Evolutionary conservation across 2,888 invertebrate species (phyloP), one percentile per base, ranked within the genome.

Genomic region (Baccha elongata): DNA sequence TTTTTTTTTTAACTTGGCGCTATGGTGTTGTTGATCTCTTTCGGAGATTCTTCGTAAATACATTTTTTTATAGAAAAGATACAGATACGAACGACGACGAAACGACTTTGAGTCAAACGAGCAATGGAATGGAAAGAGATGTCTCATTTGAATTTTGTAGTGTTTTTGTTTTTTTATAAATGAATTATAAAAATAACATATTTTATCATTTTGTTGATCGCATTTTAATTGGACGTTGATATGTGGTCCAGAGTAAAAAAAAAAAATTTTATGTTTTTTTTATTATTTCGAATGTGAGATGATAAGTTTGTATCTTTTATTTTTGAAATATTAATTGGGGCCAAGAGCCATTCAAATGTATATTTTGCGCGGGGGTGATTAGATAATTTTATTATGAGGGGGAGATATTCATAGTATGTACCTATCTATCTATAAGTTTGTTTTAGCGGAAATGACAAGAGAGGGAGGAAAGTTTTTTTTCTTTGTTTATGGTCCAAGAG

Each of bases 141-240:
- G 80, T 75, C 75, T 69, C 75, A 71, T 69, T 75, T 81, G 58
- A 29, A 50, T 60, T 32, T 19, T 19, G 48, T 50, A 48, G 21
- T 64, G 42, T 52, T 72, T 19, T 48, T 46, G 17, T 37, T 19
- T 48, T 46, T 23, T 37, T 32, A 10, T 26, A 26, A 29, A 23
- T 3, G 2, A 40, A 46, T 19, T 17, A 21, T 29, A 48, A 40
- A 42, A 40, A 58, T 21, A 35, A 58, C 21, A 58, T 37, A 60
- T 69, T 75, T 76, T 78, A 78, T 83, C 55, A 73, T 78, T 78
- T 76, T 64, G 72, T 83, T 83, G 83, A 83, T 83, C 83, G 83
- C 72, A 78, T 83, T 83, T 83, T 83, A 83, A 83, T 83, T 83
- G 83, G 83, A 78, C 72, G 62, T 78, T 78, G 78, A 83, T 83